Evolutionary conservation across 2,113 vertebrate species (phyloP), one percentile per base, ranked within the genome.

Genomic region (Rhombomys opimus): DNA sequence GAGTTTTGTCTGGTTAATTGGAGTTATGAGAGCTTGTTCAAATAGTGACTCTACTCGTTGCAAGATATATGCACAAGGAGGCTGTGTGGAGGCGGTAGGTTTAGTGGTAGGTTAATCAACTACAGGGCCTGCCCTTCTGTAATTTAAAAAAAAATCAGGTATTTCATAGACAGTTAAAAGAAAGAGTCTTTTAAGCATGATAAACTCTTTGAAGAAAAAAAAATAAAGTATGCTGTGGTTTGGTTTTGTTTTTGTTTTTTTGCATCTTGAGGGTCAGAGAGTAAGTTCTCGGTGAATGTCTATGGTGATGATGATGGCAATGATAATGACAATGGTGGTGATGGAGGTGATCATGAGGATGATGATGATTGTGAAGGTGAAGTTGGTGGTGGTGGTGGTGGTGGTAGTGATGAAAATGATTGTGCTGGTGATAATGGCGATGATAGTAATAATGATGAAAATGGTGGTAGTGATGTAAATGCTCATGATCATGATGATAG

Each of bases 31-130:
- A 88, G 41, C 15, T 84, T 65, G 22, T 4, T 7, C 81, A 88
- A 57, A 73, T n/a, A 17, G 3, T 32, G 65, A 67, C 67, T 54
- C 4, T 68, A 15, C 77, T 68, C 35, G 13, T 30, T 4, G 15
- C 59, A 73, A 50, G 38, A 32, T 59, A 25, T 35, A 75, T 41
- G 57, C 84, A 93, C 76, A 50, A 57, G 25, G 57, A 41, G 17
- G 7, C 61, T n/a, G 13, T 7, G 4, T 25, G 7, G 11, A 5
- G 22, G 5, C 9, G 25, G 1, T 3, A n/a, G 70, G 54, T 3
- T 20, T 0, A 68, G 50, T 65, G 72, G 59, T 25, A 61, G 52
- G 27, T 7, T 10, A 5, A 54, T 22, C 12, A 22, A 41, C 27
- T 46, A 5, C 2, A 1, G 10, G 10, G 35, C 35, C 78, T n/a